These are phyloP conservation scores for Platalea minor DNA, from an alignment of 2,797 vertebrate genomes.

Conservation along the genomic window DNA sequence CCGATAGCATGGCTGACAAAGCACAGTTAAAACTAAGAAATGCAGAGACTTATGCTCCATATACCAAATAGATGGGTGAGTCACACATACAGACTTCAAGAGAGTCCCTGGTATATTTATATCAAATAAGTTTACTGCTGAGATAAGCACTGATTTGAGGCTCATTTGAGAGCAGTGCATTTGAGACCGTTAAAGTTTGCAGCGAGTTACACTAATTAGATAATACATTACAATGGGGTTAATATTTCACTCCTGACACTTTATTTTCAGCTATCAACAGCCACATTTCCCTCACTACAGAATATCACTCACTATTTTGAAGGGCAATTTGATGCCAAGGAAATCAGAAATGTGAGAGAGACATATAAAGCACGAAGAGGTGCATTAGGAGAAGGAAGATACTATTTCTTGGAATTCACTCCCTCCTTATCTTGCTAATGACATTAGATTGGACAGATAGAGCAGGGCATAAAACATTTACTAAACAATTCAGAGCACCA, in stretches of 20 bases:
- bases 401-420: not conserved
- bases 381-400: not conserved
- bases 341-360: not conserved
- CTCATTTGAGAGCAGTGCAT: not conserved
- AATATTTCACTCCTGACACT: not conserved
- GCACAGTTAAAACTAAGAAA: not conserved
- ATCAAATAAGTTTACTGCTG: not conserved
- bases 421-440: not conserved
- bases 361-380: not conserved
- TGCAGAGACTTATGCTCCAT: not conserved
- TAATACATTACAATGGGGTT: not conserved
- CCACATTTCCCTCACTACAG: not conserved
- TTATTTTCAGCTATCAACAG: not conserved
- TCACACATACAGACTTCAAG: not conserved
- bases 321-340: not conserved
- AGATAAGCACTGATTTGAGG: not conserved
- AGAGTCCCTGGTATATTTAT: not conserved
- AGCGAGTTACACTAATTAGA: constrained; percentile 19
- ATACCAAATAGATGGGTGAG: not conserved
- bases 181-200: not conserved
- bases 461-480: not conserved
- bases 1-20: not conserved
- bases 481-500: not conserved
- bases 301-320: not conserved
- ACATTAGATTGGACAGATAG: not conserved